A percentile compares a stretch with the other conserved stretches of the same genome.
Conservation (phyloP, 1,140 invertebrate species). For the Plodia interpunctella region DNA sequence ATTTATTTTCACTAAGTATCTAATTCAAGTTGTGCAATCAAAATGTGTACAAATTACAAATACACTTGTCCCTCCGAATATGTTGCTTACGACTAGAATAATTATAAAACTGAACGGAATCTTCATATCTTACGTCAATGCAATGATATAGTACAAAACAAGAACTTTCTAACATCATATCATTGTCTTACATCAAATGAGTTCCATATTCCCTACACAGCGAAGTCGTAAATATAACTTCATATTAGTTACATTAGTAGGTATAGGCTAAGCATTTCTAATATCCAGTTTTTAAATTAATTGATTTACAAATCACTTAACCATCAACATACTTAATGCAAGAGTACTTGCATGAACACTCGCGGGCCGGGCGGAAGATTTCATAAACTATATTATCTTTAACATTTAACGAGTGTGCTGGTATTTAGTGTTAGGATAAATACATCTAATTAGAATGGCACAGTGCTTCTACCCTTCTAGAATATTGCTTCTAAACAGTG, state of each 20-base stretch:
- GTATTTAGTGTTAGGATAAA: conserved; percentile 13
- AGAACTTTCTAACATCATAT: no score
- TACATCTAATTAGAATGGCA: conserved; percentile 21
- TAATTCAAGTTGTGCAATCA: conserved; percentile 58
- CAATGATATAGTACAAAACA: no score
- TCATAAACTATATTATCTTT: background rate
- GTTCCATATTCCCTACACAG: background rate
- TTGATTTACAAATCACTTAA: no score
- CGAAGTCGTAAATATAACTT: background rate
- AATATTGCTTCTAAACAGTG: conserved; percentile 7
- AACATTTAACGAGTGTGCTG: conserved; percentile 6
- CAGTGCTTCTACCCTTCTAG: conserved; percentile 20
- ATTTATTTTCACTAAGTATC: background rate
- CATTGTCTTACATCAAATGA: background rate
- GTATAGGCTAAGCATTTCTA: background rate
- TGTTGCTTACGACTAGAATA: conserved; percentile 45
- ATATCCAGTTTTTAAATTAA: no score
- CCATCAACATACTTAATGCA: background rate
- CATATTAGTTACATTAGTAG: background rate
- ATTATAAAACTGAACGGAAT: conserved; percentile 36
- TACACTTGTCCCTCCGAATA: conserved; percentile 24
- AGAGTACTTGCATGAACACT: conserved; percentile 3
- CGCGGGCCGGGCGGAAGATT: background rate
- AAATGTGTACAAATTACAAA: conserved; percentile 65
- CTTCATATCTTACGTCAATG: no score